Conservation (phyloP, 1,140 invertebrate genomes). For the Epicauta chinensis region DNA sequence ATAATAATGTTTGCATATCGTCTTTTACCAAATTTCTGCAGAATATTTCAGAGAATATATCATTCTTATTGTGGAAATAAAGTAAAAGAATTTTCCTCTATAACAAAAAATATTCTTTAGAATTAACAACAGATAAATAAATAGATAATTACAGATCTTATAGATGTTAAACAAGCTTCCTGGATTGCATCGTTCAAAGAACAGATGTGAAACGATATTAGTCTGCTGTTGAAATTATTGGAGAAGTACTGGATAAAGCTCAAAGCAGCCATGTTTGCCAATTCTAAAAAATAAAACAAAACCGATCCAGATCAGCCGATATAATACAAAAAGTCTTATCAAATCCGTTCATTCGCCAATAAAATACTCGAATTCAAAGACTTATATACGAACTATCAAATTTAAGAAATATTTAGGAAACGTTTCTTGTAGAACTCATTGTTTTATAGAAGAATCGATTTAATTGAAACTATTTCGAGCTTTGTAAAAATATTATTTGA, state of each 20-base stretch:
- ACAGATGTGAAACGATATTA: constrained; percentile 12
- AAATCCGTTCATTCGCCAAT: no score
- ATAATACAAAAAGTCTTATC: no score
- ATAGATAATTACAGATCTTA: constrained; percentile 13
- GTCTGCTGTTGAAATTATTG: constrained; percentile 1
- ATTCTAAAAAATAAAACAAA: constrained; percentile 5
- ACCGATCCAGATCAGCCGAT: no score
- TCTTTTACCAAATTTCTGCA: constrained; percentile 14
- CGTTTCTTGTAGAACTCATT: no score
- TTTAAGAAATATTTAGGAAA: no score
- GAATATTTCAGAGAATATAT: constrained; percentile 24
- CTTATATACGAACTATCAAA: no score
- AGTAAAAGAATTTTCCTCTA: constrained; percentile 26
- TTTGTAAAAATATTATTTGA: no score
- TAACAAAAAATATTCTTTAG: constrained; percentile 7
- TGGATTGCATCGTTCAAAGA: constrained; percentile 18
- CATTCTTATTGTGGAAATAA: constrained; percentile 27
- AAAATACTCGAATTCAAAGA: no score
- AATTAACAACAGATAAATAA: not conserved
- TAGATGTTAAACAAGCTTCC: constrained; percentile 11
- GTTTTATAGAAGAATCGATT: no score
- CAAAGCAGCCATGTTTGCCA: not conserved
- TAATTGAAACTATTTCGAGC: no score
- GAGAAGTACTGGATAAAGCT: constrained; percentile 9
- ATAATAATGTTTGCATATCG: constrained; percentile 17